Evolutionary conservation across 2,113 vertebrate species (phyloP).

Genomic region (Clarias batrachus): DNA sequence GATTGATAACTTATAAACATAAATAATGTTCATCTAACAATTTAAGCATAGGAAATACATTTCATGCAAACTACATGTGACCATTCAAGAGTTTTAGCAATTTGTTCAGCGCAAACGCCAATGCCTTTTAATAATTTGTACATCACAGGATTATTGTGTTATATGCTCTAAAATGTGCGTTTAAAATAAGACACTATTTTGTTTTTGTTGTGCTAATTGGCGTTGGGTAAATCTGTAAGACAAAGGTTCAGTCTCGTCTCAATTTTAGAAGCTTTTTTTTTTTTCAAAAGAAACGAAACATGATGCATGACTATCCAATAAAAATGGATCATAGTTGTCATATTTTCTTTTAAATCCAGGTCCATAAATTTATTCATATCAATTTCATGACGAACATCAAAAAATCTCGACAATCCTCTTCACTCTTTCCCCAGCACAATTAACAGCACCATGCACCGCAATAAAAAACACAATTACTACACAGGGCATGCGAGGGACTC

Average conservation of each 20-base stretch:
- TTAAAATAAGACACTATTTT: background rate
- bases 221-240: background rate
- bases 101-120: background rate
- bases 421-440: slow-evolving; percentile 61
- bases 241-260: no score
- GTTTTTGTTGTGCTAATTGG: background rate
- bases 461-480: slow-evolving; percentile 74
- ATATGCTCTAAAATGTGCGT: background rate
- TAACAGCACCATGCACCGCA: slow-evolving; percentile 89
- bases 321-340: slow-evolving; percentile 56
- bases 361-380: slow-evolving; percentile 62
- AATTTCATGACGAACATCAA: slow-evolving; percentile 71
- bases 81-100: background rate
- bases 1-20: background rate
- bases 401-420: slow-evolving; percentile 67
- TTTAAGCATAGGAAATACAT: background rate
- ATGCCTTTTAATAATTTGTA: background rate
- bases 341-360: slow-evolving; percentile 64
- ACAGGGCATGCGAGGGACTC: slow-evolving; percentile 85
- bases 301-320: slow-evolving; percentile 26
- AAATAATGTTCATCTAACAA: background rate
- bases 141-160: background rate
- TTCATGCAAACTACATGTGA: background rate
- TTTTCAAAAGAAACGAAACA: background rate
- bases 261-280: background rate